Conservation (phyloP, 2,888 invertebrate species). For the Orthonychiurus folsomi region DNA sequence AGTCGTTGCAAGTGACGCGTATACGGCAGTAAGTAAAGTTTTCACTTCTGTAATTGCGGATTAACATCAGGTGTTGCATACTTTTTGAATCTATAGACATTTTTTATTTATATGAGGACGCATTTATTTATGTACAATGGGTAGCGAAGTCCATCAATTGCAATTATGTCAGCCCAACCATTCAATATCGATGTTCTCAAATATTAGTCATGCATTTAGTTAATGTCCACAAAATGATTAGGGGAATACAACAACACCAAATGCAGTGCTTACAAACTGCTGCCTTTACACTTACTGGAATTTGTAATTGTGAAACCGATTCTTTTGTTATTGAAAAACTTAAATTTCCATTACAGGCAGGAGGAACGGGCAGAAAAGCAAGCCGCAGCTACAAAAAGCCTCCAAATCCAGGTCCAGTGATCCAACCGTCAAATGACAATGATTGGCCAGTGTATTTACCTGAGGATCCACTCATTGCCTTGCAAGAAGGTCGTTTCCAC, state of each 20-base stretch:
- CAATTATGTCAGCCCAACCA: no score
- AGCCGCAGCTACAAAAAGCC: slow-evolving; percentile 31
- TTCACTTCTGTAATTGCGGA: slow-evolving; percentile 3
- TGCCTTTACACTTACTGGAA: background rate
- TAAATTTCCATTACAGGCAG: background rate
- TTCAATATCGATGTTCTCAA: no score
- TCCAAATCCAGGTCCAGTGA: slow-evolving; percentile 34
- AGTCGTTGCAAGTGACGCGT: slow-evolving; percentile 28
- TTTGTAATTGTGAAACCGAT: background rate
- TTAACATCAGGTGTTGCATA: background rate
- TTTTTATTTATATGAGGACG: no score
- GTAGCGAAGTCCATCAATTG: slow-evolving; percentile 5
- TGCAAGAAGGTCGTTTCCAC: slow-evolving; percentile 28
- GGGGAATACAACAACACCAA: no score
- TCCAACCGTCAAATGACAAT: slow-evolving; percentile 21
- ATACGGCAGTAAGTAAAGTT: slow-evolving; percentile 17
- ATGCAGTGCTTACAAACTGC: no score
- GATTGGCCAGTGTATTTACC: slow-evolving; percentile 27
- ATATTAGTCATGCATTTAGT: no score
- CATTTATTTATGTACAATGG: no score
- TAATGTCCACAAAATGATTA: no score
- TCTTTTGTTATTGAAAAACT: background rate
- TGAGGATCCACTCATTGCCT: slow-evolving; percentile 24
- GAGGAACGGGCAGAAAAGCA: slow-evolving; percentile 23
- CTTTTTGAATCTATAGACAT: background rate